Base-by-base conservation (phyloP, 2,888 invertebrate genomes). In the Halictus quadricinctus region DNA sequence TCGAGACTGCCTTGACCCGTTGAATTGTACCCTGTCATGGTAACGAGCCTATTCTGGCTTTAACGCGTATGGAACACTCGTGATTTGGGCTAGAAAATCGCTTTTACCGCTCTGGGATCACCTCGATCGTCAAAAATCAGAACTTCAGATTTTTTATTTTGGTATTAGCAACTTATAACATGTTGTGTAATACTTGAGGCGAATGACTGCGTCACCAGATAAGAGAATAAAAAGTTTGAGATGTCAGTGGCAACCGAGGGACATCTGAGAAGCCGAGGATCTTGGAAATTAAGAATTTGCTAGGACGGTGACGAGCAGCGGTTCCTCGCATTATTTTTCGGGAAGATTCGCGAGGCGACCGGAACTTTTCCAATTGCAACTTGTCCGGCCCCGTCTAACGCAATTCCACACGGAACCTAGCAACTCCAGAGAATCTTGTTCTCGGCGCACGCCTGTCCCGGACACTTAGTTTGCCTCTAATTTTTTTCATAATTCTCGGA, bases 351-450 rank as follows among this genome's bases (percentile, higher is more conserved):
- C 85, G 83, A 87, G 80, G 60, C 78, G 69, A 21, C 70, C 21
- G 76, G 80, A 88, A 88, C 88, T 88, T 88, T 88, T 86, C 85
- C 87, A 88, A 88, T 87, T 88, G 87, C 84, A 87, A 83, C 85
- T 85, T 87, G 76, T 81, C 73, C 80, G 72, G 72, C 69, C 18
- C 76, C 81, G 79, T 81, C 84, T 84, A 79, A 86, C 87, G 84
- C 83, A 84, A 87, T 87, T 87, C 76, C 82, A 79, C 81, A 81
- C 81, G 79, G 50, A 36, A 29, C 29, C 66, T 2, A 4, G n/a
- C 80, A 85, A 83, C 75, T 81, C 76, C 36, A 25, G 64, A 25
- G 76, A 66, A 70, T 74, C 74, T 74, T 72, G 79, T 64, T 72
- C 73, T 41, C 36, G 13, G 74, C 79, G 66, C 66, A 29, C 66